Percentiles rank a stretch among this genome's conserved stretches.
phyloP scores from a whole-genome alignment of 2,113 vertebrate species.

The Pungitius pungitius region DNA sequence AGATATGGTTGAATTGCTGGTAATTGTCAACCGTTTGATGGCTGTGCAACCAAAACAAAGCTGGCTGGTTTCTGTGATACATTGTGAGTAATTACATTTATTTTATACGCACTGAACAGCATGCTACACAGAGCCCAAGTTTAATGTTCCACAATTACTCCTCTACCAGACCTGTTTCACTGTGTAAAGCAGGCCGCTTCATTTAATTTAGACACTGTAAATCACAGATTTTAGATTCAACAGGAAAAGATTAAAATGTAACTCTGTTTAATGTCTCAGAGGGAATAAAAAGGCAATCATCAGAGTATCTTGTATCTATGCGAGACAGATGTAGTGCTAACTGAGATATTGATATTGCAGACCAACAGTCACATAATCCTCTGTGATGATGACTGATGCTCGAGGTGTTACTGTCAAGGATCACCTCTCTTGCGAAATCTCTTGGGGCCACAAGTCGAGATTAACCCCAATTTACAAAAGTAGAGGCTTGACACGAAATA shows the following conservation, averaged over 20 bases:
- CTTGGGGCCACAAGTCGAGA: conserved; percentile 17
- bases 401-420: conserved; percentile 29
- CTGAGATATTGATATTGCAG: conserved; percentile 54
- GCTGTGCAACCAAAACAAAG: conserved; percentile 3
- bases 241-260: conserved; percentile 61
- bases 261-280: conserved; percentile 59
- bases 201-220: conserved; percentile 65
- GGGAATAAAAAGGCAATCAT: conserved; percentile 54
- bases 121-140: conserved; percentile 24
- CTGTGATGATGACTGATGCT: conserved; percentile 29
- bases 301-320: conserved; percentile 41
- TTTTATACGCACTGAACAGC: conserved; percentile 30
- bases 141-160: conserved; percentile 55
- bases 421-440: conserved; percentile 33
- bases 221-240: conserved; percentile 47
- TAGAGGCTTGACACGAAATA: conserved; percentile 4
- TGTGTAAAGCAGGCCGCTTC: conserved; percentile 48
- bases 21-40: conserved; percentile 27
- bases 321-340: conserved; percentile 48
- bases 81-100: conserved; percentile 34
- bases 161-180: conserved; percentile 35
- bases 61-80: neutral
- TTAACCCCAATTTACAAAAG: conserved; percentile 30
- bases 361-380: conserved; percentile 49
- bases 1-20: conserved; percentile 18